A percentile compares a stretch with the other conserved stretches of the same genome.
phyloP scores from a whole-genome alignment of 2,113 vertebrate species.

The Aptenodytes patagonicus region DNA sequence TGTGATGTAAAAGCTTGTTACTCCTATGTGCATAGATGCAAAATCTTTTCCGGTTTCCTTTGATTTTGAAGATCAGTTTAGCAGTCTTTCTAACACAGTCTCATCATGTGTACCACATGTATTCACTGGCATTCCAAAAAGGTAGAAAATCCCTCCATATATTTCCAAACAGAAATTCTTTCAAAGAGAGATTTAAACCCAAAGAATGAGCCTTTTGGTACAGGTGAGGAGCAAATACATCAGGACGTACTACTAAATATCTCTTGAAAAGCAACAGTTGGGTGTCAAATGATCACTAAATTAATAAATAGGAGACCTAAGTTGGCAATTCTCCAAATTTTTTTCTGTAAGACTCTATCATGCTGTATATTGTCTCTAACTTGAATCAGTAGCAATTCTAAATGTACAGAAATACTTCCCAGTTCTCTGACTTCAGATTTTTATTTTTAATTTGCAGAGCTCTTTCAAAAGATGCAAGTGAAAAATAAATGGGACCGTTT shows the following conservation, averaged over 20 bases:
- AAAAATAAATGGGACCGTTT: neutral
- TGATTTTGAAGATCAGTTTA: neutral
- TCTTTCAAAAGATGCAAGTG: neutral
- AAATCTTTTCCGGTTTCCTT: neutral
- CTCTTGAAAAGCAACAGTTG: neutral
- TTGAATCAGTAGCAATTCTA: neutral
- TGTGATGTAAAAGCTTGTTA: neutral
- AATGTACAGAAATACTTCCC: neutral
- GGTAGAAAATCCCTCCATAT: neutral
- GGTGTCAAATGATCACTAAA: neutral
- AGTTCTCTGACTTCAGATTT: neutral
- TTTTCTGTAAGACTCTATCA: neutral
- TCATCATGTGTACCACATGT: neutral
- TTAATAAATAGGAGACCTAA: neutral
- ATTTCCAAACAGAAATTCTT: neutral
- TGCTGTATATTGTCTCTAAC: neutral
- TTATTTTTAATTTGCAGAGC: neutral
- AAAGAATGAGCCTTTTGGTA: neutral
- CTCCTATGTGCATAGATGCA: neutral
- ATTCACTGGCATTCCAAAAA: neutral
- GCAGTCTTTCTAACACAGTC: neutral
- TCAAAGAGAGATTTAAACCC: neutral
- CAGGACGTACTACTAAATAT: neutral
- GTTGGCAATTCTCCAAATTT: neutral
- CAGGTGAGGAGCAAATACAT: neutral